Evolutionary conservation across 35 echinoderm and acorn worm species (phyloP).

Genomic region (Strongylocentrotus purpuratus): DNA sequence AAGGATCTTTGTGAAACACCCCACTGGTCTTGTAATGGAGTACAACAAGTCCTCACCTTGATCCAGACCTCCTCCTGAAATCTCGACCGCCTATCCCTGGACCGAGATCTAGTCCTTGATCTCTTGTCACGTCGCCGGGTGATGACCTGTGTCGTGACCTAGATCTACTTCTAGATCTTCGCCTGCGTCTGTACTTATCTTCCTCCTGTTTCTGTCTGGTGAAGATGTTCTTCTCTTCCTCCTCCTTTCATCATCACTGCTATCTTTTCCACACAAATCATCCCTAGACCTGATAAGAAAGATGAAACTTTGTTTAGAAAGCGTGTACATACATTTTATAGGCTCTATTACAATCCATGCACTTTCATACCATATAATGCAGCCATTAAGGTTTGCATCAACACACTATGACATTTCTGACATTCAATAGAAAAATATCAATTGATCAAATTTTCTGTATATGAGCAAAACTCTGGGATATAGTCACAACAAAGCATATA

Average conservation of each 20-base stretch:
- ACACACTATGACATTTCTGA: no score
- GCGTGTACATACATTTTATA: no score
- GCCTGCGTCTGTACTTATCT: conserved; percentile 29
- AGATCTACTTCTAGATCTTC: conserved; percentile 63
- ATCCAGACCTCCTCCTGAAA: conserved; percentile 54
- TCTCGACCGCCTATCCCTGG: conserved; percentile 45
- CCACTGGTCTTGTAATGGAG: no score
- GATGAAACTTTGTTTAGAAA: no score
- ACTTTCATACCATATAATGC: no score
- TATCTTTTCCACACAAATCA: conserved; percentile 1
- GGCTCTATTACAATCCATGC: no score
- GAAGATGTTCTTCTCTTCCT: conserved; percentile 1
- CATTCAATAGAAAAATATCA: no score
- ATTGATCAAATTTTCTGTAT: no score
- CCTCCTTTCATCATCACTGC: conserved; percentile 19
- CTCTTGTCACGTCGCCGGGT: conserved; percentile 29
- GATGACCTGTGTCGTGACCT: conserved; percentile 60
- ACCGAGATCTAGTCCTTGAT: conserved; percentile 42
- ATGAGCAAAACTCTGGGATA: no score
- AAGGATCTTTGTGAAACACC: no score
- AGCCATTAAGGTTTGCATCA: no score
- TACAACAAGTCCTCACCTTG: conserved; percentile 35
- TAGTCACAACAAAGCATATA: no score
- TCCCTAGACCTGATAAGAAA: neutral
- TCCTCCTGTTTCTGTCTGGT: neutral